These are phyloP conservation scores for Chrysolina haemoptera DNA, from an alignment of 2,888 invertebrate genomes.

Conservation along the genomic window DNA sequence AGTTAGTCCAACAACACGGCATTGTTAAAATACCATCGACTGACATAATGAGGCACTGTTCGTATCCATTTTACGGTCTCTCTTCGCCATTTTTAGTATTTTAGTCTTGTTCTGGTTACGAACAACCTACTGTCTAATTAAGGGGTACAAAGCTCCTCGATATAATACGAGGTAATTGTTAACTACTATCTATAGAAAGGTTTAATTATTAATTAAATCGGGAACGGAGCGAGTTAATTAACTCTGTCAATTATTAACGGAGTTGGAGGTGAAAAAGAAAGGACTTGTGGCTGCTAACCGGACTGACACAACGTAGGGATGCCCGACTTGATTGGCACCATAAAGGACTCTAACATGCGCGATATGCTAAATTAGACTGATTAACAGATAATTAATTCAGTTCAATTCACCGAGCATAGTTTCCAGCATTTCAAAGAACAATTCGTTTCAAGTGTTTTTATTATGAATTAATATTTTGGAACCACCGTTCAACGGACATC, in stretches of 20 bases:
- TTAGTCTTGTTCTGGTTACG: slow-evolving; percentile 63
- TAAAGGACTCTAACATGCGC: not conserved
- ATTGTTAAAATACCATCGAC: slow-evolving; percentile 66
- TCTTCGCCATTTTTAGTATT: slow-evolving; percentile 67
- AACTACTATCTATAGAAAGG: slow-evolving; percentile 66
- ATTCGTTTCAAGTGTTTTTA: too few relatives aligned
- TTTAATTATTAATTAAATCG: slow-evolving; percentile 68
- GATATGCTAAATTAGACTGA: not conserved
- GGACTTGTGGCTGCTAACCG: not conserved
- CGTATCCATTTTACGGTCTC: slow-evolving; percentile 65
- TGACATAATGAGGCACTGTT: slow-evolving; percentile 67
- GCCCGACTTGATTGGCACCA: too few relatives aligned
- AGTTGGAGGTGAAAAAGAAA: slow-evolving; percentile 35
- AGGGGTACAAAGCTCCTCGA: slow-evolving; percentile 60
- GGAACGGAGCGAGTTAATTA: slow-evolving; percentile 64
- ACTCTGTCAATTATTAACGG: slow-evolving; percentile 53
- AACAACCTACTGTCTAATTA: slow-evolving; percentile 64
- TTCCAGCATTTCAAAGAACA: too few relatives aligned
- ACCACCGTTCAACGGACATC: too few relatives aligned
- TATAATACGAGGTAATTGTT: slow-evolving; percentile 66
- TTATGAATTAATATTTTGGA: too few relatives aligned
- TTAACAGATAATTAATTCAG: too few relatives aligned
- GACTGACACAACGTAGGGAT: not conserved
- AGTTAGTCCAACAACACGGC: slow-evolving; percentile 60
- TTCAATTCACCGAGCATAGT: too few relatives aligned